phyloP scores from a whole-genome alignment of 2,113 vertebrate genomes.

The Tympanuchus pallidicinctus region DNA sequence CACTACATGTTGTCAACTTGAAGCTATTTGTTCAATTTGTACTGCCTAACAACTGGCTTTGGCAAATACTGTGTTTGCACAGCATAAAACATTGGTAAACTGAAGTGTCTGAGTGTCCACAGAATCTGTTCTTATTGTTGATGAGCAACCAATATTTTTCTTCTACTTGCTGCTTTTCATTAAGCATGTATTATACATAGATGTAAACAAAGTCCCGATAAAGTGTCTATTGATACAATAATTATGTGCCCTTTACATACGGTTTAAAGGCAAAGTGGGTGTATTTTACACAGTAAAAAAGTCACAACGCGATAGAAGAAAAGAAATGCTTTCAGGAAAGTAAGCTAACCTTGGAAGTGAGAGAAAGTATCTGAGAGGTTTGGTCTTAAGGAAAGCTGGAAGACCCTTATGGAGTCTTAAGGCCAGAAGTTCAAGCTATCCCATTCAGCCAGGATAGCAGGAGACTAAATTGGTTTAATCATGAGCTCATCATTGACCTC shows the following conservation, averaged over 20 bases:
- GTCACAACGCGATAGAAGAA: neutral
- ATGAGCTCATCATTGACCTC: conserved; percentile 68
- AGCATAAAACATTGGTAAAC: neutral
- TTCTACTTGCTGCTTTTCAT: neutral
- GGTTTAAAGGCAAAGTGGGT: neutral
- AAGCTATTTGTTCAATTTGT: neutral
- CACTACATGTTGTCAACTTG: accelerated
- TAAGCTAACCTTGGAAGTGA: neutral
- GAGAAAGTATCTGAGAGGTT: neutral
- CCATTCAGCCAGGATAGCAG: conserved; percentile 16
- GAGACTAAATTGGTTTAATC: conserved; percentile 34
- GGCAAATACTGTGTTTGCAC: neutral
- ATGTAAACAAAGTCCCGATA: neutral
- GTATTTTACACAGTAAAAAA: neutral
- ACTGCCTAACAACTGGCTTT: neutral
- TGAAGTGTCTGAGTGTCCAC: neutral
- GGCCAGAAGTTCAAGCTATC: conserved; percentile 16
- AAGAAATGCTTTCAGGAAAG: neutral
- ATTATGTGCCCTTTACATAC: neutral
- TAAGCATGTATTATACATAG: neutral
- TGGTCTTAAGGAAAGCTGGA: conserved; percentile 14
- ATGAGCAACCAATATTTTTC: neutral
- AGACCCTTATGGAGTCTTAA: neutral
- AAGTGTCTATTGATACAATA: neutral
- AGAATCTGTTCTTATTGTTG: neutral